Percentiles rank a stretch among this genome's conserved stretches.
Conservation (phyloP, 2,888 invertebrate genomes). For the Lepidochrysops patricia region DNA sequence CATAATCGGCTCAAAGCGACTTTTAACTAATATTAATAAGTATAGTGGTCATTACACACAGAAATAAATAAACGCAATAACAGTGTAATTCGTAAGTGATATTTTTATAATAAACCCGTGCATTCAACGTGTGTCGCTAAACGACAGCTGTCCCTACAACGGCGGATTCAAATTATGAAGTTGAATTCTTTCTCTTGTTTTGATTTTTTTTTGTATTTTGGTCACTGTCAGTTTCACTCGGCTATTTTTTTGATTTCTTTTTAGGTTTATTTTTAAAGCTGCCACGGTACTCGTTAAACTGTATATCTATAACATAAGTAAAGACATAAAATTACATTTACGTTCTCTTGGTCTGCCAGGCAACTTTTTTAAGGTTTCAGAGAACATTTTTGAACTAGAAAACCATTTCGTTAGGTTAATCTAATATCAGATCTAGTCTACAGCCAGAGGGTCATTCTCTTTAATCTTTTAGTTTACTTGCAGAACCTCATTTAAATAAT, state of each 20-base stretch:
- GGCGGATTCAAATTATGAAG: slow-evolving; percentile 42
- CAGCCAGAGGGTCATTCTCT: too few species aligned
- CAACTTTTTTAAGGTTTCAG: too few species aligned
- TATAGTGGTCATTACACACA: too few species aligned
- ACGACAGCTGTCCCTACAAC: slow-evolving; percentile 43
- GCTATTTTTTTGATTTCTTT: neutral
- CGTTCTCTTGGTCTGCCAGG: too few species aligned
- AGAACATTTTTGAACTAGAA: neutral
- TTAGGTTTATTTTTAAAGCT: neutral
- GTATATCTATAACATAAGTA: too few species aligned
- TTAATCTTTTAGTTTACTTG: too few species aligned
- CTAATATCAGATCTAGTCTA: neutral
- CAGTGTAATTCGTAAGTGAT: slow-evolving; percentile 7
- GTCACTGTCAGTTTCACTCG: neutral
- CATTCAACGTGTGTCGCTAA: slow-evolving; percentile 29
- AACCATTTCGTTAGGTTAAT: neutral
- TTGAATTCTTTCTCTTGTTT: slow-evolving; percentile 27
- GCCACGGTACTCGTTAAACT: neutral
- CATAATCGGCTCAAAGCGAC: too few species aligned
- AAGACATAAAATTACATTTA: neutral
- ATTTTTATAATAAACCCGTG: slow-evolving; percentile 35
- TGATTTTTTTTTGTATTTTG: neutral
- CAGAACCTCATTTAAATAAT: too few species aligned
- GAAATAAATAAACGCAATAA: neutral
- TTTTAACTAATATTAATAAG: too few species aligned